Evolutionary conservation across 1,140 invertebrate genomes (phyloP), one percentile per base, ranked within the genome.

Genomic region (Heliothis virescens): DNA sequence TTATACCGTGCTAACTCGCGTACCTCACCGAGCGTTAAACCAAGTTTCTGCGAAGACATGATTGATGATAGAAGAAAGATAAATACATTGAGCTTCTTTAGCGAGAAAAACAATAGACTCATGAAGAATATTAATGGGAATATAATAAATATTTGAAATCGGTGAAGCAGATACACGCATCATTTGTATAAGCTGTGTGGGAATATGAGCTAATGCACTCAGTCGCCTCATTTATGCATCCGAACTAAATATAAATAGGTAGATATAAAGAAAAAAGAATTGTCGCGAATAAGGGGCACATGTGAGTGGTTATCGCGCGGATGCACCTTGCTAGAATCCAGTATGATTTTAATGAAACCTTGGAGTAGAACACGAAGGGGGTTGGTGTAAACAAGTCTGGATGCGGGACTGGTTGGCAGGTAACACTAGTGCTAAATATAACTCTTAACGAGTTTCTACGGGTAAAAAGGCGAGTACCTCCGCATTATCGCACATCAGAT

Each of bases 391-490:
- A 76, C 74, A 52, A 65, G 71, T 72, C 65, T 26, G 77, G 77
- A 72, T 79, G 74, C 80, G 63, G 75, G 80, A 82, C 82, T 83
- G 81, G 83, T 85, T 83, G 79, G 57, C 82, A 83, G 84, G 82
- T 83, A 80, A 77, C 53, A 29, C 72, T 41, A 69, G 73, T 41
- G 74, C 81, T 83, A 83, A 83, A 83, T 83, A 83, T 83, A 83
- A 76, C 74, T 76, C 76, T 67, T 71, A 81, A 81, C 72, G 50
- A 65, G 79, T 73, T 78, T 53, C 65, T 79, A 62, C 55, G 67
- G 47, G 41, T 41, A 76, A 76, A 76, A 62, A 75, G 57, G 55
- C 41, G 72, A 75, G 41, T 60, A 50, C 47, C 55, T 60, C 62
- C 34, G 62, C 57, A 75, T 75, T 62, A 75, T 75, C 57, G 57